phyloP scores from a whole-genome alignment of 2,888 invertebrate species.

The Tetragonula carbonaria region DNA sequence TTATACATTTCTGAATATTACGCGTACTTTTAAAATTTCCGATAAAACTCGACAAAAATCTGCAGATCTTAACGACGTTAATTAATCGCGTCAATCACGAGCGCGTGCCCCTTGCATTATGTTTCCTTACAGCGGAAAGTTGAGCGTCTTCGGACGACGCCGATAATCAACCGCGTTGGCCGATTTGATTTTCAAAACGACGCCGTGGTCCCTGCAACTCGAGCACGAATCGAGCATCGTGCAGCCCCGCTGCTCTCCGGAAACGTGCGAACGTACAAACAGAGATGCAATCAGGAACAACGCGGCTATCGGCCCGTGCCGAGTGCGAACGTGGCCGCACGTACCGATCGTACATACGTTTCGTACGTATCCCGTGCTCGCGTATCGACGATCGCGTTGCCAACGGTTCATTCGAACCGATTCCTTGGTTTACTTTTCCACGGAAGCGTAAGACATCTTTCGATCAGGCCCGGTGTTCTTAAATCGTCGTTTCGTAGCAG shows the following conservation, averaged over 20 bases:
- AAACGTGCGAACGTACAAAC: constrained; percentile 70
- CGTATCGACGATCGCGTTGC: constrained; percentile 19
- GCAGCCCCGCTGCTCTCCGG: constrained; percentile 31
- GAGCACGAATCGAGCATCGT: constrained; percentile 26
- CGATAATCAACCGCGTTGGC: constrained; percentile 31
- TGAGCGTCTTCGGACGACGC: constrained; percentile 14
- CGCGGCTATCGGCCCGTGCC: constrained; percentile 64
- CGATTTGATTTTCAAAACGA: constrained; percentile 54
- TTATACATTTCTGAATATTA: too few relatives aligned
- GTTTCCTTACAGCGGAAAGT: not conserved
- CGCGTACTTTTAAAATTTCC: too few relatives aligned
- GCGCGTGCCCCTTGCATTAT: too few relatives aligned
- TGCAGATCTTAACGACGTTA: too few relatives aligned
- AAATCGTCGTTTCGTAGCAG: too few relatives aligned
- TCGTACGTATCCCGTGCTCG: constrained; percentile 48
- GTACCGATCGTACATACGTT: constrained; percentile 59
- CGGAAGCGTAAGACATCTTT: too few relatives aligned
- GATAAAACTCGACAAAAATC: too few relatives aligned
- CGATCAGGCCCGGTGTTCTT: too few relatives aligned
- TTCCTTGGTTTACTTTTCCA: constrained; percentile 27
- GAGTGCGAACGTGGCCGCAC: constrained; percentile 63
- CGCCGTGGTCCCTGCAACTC: not conserved
- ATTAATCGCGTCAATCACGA: too few relatives aligned
- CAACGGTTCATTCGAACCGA: not conserved
- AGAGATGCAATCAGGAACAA: constrained; percentile 75